Conservation (phyloP, 2,888 invertebrate species). For the Itoplectis maculator region DNA sequence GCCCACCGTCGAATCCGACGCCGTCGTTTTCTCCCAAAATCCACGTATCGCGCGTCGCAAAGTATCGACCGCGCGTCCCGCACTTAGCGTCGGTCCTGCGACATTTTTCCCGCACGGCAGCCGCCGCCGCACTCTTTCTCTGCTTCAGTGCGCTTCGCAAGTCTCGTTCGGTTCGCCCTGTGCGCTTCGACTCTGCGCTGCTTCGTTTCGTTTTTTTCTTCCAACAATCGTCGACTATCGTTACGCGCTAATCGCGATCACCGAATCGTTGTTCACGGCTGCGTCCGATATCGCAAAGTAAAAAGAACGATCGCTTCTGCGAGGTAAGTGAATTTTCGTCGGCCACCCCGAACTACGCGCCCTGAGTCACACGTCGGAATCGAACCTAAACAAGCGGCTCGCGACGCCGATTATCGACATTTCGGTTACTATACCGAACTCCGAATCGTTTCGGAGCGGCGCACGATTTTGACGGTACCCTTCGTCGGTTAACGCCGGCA, state of each 20-base stretch:
- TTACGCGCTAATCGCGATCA: too few relatives aligned
- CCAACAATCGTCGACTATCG: background rate
- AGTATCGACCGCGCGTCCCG: conserved; percentile 13
- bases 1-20: background rate
- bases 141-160: conserved; percentile 6
- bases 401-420: conserved; percentile 31
- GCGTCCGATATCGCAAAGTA: background rate
- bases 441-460: background rate
- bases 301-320: background rate
- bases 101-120: background rate
- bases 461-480: background rate
- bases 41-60: background rate
- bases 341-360: background rate
- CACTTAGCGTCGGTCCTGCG: conserved; percentile 12
- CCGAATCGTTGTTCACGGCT: background rate
- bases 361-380: background rate
- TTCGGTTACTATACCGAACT: background rate
- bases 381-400: conserved; percentile 25
- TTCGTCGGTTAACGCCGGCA: background rate
- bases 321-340: background rate
- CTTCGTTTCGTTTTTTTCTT: too few relatives aligned
- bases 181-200: background rate
- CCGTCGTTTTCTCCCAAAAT: background rate
- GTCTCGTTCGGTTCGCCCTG: conserved; percentile 10
- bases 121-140: conserved; percentile 1